A percentile compares a stretch with the other conserved stretches of the same genome.
phyloP scores from a whole-genome alignment of 2,888 invertebrate genomes.

The Odontomyia ornata region DNA sequence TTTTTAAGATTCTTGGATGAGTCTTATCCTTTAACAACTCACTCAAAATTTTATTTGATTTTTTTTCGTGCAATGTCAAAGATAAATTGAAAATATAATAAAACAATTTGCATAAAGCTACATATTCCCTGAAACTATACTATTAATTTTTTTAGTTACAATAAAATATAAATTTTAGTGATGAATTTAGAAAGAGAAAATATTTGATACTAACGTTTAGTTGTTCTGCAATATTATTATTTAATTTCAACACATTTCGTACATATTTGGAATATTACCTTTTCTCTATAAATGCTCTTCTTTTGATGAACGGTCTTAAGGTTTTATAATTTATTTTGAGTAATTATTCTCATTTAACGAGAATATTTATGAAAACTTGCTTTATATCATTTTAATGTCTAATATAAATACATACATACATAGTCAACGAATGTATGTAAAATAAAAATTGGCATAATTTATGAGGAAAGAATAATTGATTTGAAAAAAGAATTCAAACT shows the following conservation, averaged over 20 bases:
- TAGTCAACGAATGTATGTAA: background rate
- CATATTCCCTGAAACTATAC: background rate
- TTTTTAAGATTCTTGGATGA: background rate
- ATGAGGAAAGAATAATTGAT: background rate
- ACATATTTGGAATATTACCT: background rate
- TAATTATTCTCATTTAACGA: conserved; percentile 18
- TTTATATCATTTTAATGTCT: background rate
- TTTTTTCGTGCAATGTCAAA: conserved; percentile 26
- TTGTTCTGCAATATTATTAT: conserved; percentile 33
- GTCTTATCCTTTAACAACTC: background rate
- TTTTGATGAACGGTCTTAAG: background rate
- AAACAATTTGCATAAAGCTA: background rate
- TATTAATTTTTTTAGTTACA: background rate
- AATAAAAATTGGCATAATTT: background rate
- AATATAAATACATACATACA: background rate
- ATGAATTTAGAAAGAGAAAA: background rate
- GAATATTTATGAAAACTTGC: conserved; percentile 13
- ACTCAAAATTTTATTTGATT: background rate
- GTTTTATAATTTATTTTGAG: background rate
- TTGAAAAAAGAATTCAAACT: background rate
- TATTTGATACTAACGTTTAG: conserved; percentile 12
- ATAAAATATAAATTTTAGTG: background rate
- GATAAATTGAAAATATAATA: background rate
- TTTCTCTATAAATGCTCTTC: background rate
- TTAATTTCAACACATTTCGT: background rate